Evolutionary conservation across 1,140 invertebrate species (phyloP).

Genomic region (Neuroterus valhalla): DNA sequence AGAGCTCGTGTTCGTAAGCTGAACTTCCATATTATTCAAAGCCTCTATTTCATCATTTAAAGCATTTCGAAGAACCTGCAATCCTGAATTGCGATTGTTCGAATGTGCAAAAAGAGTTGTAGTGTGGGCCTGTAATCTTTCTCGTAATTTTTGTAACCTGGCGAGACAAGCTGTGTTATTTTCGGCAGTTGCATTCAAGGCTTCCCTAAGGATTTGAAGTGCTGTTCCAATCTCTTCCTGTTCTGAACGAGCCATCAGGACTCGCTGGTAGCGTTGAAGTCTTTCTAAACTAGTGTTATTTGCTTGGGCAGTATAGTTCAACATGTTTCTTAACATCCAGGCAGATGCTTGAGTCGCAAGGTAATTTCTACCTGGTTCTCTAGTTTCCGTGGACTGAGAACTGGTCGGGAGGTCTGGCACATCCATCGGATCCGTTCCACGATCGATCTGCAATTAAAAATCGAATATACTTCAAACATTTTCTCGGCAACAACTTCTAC

Average conservation of each 20-base stretch:
- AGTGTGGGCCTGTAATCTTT: slow-evolving; percentile 47
- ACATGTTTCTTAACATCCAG: slow-evolving; percentile 52
- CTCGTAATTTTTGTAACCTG: slow-evolving; percentile 50
- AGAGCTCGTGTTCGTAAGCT: slow-evolving; percentile 50
- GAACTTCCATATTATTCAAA: slow-evolving; percentile 54
- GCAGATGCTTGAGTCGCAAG: slow-evolving; percentile 42
- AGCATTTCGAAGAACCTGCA: slow-evolving; percentile 47
- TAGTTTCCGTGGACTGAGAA: slow-evolving; percentile 4
- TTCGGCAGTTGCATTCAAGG: slow-evolving; percentile 46
- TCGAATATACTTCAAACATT: no score
- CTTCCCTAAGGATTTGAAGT: slow-evolving; percentile 48
- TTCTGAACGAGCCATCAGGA: slow-evolving; percentile 44
- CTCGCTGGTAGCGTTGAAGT: slow-evolving; percentile 43
- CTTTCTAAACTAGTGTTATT: slow-evolving; percentile 52
- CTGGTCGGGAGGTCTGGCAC: slow-evolving; percentile 53
- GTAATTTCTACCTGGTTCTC: slow-evolving; percentile 35
- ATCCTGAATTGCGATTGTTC: slow-evolving; percentile 36
- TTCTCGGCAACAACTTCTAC: no score
- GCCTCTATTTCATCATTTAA: slow-evolving; percentile 54
- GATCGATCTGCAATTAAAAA: slow-evolving; percentile 55
- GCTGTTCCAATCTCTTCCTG: slow-evolving; percentile 41
- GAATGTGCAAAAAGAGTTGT: slow-evolving; percentile 39
- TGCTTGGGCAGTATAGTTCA: slow-evolving; percentile 48
- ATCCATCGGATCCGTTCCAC: slow-evolving; percentile 82
- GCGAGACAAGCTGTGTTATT: slow-evolving; percentile 51